Conservation (phyloP, 2,888 invertebrate genomes). For the Cheilosia impressa region DNA sequence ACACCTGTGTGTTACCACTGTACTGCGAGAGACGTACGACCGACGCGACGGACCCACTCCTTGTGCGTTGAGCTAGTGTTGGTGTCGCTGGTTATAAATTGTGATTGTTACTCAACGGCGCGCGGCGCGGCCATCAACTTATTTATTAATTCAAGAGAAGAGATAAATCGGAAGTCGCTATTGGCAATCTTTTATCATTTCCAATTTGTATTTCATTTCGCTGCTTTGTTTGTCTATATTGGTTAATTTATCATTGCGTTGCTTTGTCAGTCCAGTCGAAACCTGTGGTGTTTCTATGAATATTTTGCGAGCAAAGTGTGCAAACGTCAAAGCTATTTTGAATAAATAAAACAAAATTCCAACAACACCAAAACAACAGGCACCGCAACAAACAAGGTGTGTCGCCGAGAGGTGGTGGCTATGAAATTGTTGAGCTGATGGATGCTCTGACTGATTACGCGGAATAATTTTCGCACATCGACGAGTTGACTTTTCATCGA, state of each 20-base stretch:
- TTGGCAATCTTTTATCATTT: slow-evolving; percentile 44
- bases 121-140: slow-evolving; percentile 19
- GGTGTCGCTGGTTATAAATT: no score
- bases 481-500: slow-evolving; percentile 48
- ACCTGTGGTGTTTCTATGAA: not conserved
- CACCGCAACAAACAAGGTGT: slow-evolving; percentile 35
- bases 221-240: no score
- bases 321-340: slow-evolving; percentile 6
- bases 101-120: slow-evolving; percentile 36
- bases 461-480: slow-evolving; percentile 26
- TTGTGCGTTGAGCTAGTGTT: not conserved
- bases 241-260: not conserved
- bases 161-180: slow-evolving; percentile 59
- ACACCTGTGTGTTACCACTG: not conserved
- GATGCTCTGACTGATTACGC: slow-evolving; percentile 31
- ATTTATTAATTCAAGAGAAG: slow-evolving; percentile 57
- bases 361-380: slow-evolving; percentile 12
- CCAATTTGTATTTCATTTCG: slow-evolving; percentile 30
- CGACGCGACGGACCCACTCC: not conserved
- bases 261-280: not conserved
- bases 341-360: slow-evolving; percentile 14
- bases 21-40: no score
- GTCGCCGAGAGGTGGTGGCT: slow-evolving; percentile 16
- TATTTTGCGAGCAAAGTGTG: not conserved
- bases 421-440: not conserved